Evolutionary conservation across 2,888 invertebrate genomes (phyloP).

Genomic region (Sminthurinus aureus): DNA sequence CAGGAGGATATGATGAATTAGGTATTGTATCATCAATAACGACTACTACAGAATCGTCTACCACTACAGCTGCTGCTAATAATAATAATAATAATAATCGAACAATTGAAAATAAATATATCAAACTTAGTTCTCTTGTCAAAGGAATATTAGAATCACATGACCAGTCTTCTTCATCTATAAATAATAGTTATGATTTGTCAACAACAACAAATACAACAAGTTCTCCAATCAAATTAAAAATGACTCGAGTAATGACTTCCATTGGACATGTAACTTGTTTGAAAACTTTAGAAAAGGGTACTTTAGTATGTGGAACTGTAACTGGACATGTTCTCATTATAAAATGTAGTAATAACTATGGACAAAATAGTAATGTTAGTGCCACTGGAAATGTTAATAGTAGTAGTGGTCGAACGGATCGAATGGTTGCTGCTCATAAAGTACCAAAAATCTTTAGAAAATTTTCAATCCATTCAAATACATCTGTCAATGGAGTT

Average conservation of each 20-base stretch:
- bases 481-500: slow-evolving; percentile 55
- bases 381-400: not conserved
- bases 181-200: too few species aligned
- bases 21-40: not conserved
- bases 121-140: slow-evolving; percentile 38
- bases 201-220: not conserved
- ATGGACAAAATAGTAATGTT: too few species aligned
- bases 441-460: slow-evolving; percentile 29
- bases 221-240: slow-evolving; percentile 45
- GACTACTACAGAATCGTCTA: not conserved
- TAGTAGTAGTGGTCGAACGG: too few species aligned
- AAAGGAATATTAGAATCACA: slow-evolving; percentile 48
- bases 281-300: slow-evolving; percentile 46
- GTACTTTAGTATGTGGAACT: slow-evolving; percentile 53
- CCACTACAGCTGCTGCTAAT: not conserved
- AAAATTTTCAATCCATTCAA: slow-evolving; percentile 48
- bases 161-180: slow-evolving; percentile 30
- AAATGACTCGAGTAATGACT: slow-evolving; percentile 53
- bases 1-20: not conserved
- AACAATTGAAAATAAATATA: not conserved
- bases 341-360: slow-evolving; percentile 39
- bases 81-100: not conserved
- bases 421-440: slow-evolving; percentile 36
- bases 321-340: slow-evolving; percentile 52
- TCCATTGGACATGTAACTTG: slow-evolving; percentile 52